Base-by-base conservation (phyloP, 2,888 invertebrate genomes). In the Tetragonula carbonaria region DNA sequence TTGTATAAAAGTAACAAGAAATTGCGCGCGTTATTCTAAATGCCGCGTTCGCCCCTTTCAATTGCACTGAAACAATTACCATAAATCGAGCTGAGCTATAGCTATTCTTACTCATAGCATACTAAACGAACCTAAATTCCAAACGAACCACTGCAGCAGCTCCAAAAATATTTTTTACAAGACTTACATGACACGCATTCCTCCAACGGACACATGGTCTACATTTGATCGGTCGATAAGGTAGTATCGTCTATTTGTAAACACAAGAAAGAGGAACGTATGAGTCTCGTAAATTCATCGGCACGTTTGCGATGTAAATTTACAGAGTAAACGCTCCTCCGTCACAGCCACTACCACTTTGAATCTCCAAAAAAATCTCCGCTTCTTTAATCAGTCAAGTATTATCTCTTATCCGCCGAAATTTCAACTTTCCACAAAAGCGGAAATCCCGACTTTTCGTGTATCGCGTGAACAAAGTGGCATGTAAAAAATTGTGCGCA, bases 231-330 rank as follows among this genome's bases (percentile, higher is more conserved):
- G 75, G 82, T 57, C 87, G 80, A 86, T 78, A 83, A 76, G 74
- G 62, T 38, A 68, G 33, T 76, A 70, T 79, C 74, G 85, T 78
- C 80, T 85, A 85, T 88, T 87, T 87, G 88, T 86, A 88, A 88
- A 90, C 87, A 87, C 73, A 82, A 55, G 66, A 72, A 84, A 68
- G 75, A 77, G 74, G 67, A 86, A 79, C 80, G 85, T 76, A 84
- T 77, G 87, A 84, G 84, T 85, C 80, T 86, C 89, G 88, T 91
- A 91, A 92, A 92, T 92, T 92, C 89, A 86, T 90, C 89, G 89
- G 86, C 90, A 86, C 86, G 87, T 90, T 90, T 87, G 86, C 87
- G 78, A 86, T 87, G 88, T 88, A 92, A 92, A 92, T 92, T 92
- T 91, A 87, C 88, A 82, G 87, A 89, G 90, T 86, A 90, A 92